Evolutionary conservation across 2,888 invertebrate species (phyloP), one percentile per base, ranked within the genome.

Genomic region (Dicyrtoma fusca): DNA sequence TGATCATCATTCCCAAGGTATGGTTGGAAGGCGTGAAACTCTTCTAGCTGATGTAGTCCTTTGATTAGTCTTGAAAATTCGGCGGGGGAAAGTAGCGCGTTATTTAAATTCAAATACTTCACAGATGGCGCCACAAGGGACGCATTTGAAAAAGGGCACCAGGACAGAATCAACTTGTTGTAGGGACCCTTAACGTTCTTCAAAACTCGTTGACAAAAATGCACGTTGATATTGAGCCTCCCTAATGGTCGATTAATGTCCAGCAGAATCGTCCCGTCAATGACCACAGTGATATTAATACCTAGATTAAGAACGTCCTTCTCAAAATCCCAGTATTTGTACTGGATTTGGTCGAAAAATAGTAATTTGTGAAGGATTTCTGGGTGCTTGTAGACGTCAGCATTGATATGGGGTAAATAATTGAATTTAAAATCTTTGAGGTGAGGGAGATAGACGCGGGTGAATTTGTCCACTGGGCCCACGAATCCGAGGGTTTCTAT

Each of bases 11-110:
- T 23, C 13, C 69, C 44, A 10, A 59, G 14, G 26, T 23, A 69
- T 8, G 68, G 72, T 23, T 66, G 72, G 44, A 65, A 72, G 11
- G 59, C 68, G 34, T 72, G 72, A 25, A 72, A 62, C 1, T 68
- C 68, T 26, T 72, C 68, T 17, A 72, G 62, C 23, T 61, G 11
- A 10, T 23, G 17, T 19, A 66, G 45, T 3, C 47, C 47, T 25
- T 53, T 61, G 14, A 72, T 17, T 11, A 72, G n/a, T 19, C 21
- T 62, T 1, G 49, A 26, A 13, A 72, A 10, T 34, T n/a, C 23
- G 0, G 25, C 21, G 13, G 61, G 68, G n/a, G 34, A 25, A 10
- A 68, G 72, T 14, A 72, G 44, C 13, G 72, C 72, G 19, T 59
- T 72, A 42, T 72, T 68, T 19, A 72, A 44, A 55, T 72, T 72